A percentile compares a stretch with the other conserved stretches of the same genome.
phyloP scores from a whole-genome alignment of 2,113 vertebrate genomes.

The Helogale parvula region DNA sequence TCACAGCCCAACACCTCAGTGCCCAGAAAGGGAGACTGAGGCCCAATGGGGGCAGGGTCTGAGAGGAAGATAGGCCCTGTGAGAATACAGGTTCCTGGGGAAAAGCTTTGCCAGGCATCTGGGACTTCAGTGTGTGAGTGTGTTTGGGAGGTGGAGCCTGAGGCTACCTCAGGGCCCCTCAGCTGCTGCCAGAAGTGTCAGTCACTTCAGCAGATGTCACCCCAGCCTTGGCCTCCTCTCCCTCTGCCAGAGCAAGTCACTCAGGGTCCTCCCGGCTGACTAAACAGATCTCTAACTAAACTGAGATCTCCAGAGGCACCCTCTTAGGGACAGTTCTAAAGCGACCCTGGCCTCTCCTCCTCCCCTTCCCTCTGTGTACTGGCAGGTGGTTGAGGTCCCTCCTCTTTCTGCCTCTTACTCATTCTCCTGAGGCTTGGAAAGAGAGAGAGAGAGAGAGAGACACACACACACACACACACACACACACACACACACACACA shows the following conservation, averaged over 20 bases:
- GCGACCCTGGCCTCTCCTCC: neutral
- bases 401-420: neutral
- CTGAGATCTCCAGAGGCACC: neutral
- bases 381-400: neutral
- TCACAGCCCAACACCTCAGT: constrained; percentile 39
- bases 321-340: neutral
- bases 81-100: neutral
- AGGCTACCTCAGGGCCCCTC: neutral
- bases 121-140: neutral
- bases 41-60: neutral
- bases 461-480: neutral
- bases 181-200: neutral
- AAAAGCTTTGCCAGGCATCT: neutral
- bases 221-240: neutral
- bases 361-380: neutral
- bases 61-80: neutral
- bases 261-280: neutral
- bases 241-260: neutral
- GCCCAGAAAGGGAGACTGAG: constrained; percentile 55
- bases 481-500: neutral
- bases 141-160: neutral
- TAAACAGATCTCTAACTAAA: neutral
- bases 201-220: neutral
- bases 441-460: too few relatives aligned
- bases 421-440: neutral